Percentiles rank a stretch among this genome's conserved stretches.
Conservation (phyloP, 2,113 vertebrate genomes). For the Tragelaphus scriptus region DNA sequence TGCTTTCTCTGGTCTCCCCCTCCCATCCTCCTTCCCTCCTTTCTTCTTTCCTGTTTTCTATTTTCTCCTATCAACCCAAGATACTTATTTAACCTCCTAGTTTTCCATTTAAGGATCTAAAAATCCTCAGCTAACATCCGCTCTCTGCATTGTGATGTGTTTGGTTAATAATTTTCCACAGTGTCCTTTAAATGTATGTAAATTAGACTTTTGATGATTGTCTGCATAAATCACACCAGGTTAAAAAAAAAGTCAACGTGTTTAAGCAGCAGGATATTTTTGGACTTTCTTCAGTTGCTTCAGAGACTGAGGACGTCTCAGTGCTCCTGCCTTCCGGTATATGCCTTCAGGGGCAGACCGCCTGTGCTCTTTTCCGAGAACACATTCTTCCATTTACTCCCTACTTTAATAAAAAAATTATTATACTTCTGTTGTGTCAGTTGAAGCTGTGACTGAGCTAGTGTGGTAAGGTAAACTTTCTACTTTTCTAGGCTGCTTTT, state of each 20-base stretch:
- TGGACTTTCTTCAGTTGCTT: constrained; percentile 46
- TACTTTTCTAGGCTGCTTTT: not conserved
- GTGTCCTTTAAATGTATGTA: constrained; percentile 74
- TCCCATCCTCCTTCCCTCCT: not conserved
- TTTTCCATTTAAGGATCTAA: constrained; percentile 57
- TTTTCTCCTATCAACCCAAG: not conserved
- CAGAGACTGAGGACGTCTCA: not conserved
- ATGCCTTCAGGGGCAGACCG: not conserved
- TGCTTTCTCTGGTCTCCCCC: not conserved
- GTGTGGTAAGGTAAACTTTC: not conserved
- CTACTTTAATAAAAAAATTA: not conserved
- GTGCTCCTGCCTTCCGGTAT: not conserved
- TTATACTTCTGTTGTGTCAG: not conserved
- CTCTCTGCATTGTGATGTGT: constrained; percentile 64
- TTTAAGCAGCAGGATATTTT: constrained; percentile 64
- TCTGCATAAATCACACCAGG: constrained; percentile 72
- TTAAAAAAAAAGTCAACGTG: not conserved
- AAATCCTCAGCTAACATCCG: constrained; percentile 66
- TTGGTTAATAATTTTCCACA: constrained; percentile 71
- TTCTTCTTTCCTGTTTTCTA: not conserved
- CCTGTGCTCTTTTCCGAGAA: not conserved
- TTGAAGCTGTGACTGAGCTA: not conserved
- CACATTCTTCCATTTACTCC: not conserved
- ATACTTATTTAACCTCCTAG: constrained; percentile 48
- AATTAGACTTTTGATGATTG: constrained; percentile 75